phyloP scores from a whole-genome alignment of 35 echinoderm and acorn worm genomes.

The Ophiothrix spiculata region DNA sequence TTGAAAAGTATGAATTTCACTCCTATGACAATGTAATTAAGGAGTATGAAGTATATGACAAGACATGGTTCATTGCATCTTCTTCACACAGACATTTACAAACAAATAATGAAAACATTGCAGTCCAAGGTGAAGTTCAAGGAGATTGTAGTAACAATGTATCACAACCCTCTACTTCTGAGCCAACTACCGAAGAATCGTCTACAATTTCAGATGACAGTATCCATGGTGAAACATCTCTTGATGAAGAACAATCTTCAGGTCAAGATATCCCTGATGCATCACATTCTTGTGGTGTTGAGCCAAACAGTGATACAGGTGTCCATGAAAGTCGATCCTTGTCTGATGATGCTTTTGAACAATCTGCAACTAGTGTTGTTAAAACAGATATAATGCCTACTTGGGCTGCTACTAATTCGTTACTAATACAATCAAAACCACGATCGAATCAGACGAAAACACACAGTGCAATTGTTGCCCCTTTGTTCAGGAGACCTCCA shows the following conservation, averaged over 20 bases:
- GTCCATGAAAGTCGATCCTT: too few species aligned
- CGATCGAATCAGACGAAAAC: constrained; percentile 8
- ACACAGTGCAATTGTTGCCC: constrained; percentile 36
- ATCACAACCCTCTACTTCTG: neutral
- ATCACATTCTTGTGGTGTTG: too few species aligned
- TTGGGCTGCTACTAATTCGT: constrained; percentile 33
- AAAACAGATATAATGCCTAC: constrained; percentile 16
- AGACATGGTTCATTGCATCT: neutral
- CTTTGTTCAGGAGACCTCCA: constrained; percentile 30
- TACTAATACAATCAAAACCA: constrained; percentile 33
- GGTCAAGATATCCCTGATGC: too few species aligned
- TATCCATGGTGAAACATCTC: too few species aligned
- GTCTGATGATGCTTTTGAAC: neutral
- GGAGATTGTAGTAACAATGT: too few species aligned
- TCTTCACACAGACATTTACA: neutral
- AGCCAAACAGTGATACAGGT: too few species aligned
- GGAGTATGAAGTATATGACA: neutral
- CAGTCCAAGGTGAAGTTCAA: too few species aligned
- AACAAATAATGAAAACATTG: neutral
- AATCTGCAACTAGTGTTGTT: neutral
- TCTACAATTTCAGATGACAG: too few species aligned
- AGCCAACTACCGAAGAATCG: neutral
- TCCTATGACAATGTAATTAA: neutral
- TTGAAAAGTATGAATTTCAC: neutral
- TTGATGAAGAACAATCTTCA: too few species aligned